phyloP scores from a whole-genome alignment of 2,113 vertebrate genomes.

The Smithornis capensis region DNA sequence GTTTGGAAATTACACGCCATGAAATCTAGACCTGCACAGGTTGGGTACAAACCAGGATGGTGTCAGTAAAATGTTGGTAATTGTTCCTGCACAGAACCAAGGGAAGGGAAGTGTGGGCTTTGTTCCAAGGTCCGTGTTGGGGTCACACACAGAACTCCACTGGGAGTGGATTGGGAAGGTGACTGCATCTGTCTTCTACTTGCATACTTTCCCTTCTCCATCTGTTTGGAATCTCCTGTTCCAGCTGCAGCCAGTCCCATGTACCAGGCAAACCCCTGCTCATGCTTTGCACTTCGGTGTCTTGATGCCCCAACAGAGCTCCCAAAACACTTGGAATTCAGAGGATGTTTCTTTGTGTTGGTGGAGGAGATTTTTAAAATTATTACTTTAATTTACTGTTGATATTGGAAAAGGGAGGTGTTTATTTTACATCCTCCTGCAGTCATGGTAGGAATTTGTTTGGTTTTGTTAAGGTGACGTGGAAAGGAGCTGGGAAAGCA shows the following conservation, averaged over 20 bases:
- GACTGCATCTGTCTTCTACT: background rate
- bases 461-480: background rate
- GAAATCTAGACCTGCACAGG: background rate
- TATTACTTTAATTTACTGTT: conserved; percentile 1
- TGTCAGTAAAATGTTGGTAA: background rate
- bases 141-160: background rate
- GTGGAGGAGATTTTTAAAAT: background rate
- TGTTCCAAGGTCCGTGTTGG: rapidly evolving
- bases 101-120: background rate
- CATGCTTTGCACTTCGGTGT: rapidly evolving
- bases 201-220: background rate
- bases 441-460: background rate
- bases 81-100: background rate
- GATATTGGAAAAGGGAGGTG: background rate
- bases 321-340: background rate
- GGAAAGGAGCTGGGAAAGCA: background rate
- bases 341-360: background rate
- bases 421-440: background rate
- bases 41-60: background rate
- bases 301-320: background rate
- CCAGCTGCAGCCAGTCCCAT: background rate
- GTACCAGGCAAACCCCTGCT: background rate
- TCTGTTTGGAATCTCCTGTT: background rate
- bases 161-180: background rate
- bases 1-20: rapidly evolving